Base-by-base conservation (phyloP, 2,113 vertebrate genomes). In the Marmota flaviventris region DNA sequence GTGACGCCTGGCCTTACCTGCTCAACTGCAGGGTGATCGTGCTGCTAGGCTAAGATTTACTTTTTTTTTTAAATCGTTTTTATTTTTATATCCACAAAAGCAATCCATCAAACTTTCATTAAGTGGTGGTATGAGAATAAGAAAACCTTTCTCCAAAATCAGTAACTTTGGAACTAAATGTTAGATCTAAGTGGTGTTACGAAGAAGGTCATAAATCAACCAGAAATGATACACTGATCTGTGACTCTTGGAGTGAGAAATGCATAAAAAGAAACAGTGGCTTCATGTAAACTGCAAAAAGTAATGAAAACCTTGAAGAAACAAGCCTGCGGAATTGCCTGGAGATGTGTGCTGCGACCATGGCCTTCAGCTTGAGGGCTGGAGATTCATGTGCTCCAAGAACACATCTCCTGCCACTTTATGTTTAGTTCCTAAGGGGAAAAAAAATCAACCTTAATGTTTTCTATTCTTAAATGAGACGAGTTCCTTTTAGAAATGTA, bases 1-100 rank as follows among this genome's bases (percentile, higher is more conserved):
- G 1, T 32, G 8, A 29, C 0, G 0, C 20, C 22, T 18, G 13
- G 11, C 20, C 27, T 18, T 32, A 1, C 0, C 17, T 34, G 13
- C 24, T 39, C 6, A 77, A 37, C 56, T 65, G 79, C 45, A 8
- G n/a, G 27, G 37, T 5, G 65, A 65, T 18, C n/a, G 17, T 4
- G 27, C 13, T 79, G 32, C 10, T 37, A 34, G 51, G 27, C 17
- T 79, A 29, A 73, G 69, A 87, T 17, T 69, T 27, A 84, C 22
- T 27, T 73, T 45, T 45, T 45, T 17, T 20, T 73, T 12, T 13
- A 79, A 85, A 45, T 51, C 29, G 24, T 39, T 86, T 79, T 39
- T 69, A 56, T 42, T 89, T 77, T 84, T 73, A 87, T 76, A 70
- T 51, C 29, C 25, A 93, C 16, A 29, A 27, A 25, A 65, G 51